Evolutionary conservation across 2,797 vertebrate genomes (phyloP), one percentile per base, ranked within the genome.

Genomic region (Galago senegalensis): DNA sequence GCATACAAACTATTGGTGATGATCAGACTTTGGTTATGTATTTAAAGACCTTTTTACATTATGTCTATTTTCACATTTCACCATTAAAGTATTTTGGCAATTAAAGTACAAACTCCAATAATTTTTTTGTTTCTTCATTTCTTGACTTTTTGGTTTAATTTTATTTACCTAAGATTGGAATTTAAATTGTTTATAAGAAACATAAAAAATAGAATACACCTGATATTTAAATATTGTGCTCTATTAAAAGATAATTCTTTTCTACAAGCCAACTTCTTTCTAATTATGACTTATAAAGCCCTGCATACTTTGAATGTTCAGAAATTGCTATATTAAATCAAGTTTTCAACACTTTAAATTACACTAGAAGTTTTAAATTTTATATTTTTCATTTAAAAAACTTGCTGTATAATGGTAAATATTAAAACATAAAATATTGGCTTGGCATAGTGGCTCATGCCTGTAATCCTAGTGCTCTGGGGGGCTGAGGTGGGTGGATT

Each of bases 91-190:
- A 1, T 85, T 58, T 82, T 53, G 60, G 21, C 29, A 92, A 82
- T 96, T 93, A 82, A 92, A 72, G 69, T 90, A 75, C 29, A 95
- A 29, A 46, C 10, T 29, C 4, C 10, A 88, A 18, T 29, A 73
- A 65, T 70, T 29, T 49, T 76, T 56, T 49, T 91, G 14, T 6
- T 84, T 18, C 7, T 69, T 67, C 31, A 12, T 60, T 89, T 75
- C 27, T 53, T 76, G 43, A 76, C 43, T 60, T 70, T 80, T 46
- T 83, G n/a, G 23, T 79, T 95, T 94, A 77, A 65, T 75, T 93
- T 87, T 93, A 94, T 90, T 89, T 23, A 95, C 27, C 56, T 90
- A 85, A 87, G 85, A 67, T 11, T 93, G 58, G 18, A 95, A 89
- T 93, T 88, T 87, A 89, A 81, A 53, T 77, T 40, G 72, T 58